phyloP scores from a whole-genome alignment of 2,888 invertebrate species.

The Hecatera dysodea region DNA sequence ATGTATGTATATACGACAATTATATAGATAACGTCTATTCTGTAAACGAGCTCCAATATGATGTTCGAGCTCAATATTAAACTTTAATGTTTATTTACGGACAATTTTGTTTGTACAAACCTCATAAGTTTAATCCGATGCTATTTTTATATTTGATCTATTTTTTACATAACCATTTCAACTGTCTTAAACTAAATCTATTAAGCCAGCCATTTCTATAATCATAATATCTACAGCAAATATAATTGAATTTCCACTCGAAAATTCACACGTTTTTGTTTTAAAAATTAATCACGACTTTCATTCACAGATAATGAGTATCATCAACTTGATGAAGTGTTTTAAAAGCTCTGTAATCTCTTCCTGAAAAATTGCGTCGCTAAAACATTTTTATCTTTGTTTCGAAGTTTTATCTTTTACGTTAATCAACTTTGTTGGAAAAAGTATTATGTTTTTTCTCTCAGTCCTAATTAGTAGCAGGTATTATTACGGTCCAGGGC shows the following conservation, averaged over 20 bases:
- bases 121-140: too few relatives aligned
- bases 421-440: constrained; percentile 42
- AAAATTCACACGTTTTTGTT: neutral
- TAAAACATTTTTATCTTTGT: constrained; percentile 46
- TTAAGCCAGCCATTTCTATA: too few relatives aligned
- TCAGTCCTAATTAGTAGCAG: constrained; percentile 25
- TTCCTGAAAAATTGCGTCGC: constrained; percentile 19
- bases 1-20: too few relatives aligned
- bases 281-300: neutral
- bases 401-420: constrained; percentile 30
- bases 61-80: neutral
- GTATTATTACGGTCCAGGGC: constrained; percentile 1
- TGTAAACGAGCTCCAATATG: neutral
- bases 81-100: neutral
- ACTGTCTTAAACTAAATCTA: too few relatives aligned
- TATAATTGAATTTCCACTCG: neutral
- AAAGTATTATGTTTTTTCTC: constrained; percentile 21
- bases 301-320: neutral
- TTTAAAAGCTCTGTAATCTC: constrained; percentile 31
- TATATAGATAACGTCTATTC: too few relatives aligned
- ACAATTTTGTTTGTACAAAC: too few relatives aligned
- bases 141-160: too few relatives aligned
- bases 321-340: constrained; percentile 27
- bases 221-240: too few relatives aligned
- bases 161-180: too few relatives aligned